Percentiles rank a stretch among this genome's conserved stretches.
Conservation (phyloP, 1,140 invertebrate species). For the Latrodectus geometricus region DNA sequence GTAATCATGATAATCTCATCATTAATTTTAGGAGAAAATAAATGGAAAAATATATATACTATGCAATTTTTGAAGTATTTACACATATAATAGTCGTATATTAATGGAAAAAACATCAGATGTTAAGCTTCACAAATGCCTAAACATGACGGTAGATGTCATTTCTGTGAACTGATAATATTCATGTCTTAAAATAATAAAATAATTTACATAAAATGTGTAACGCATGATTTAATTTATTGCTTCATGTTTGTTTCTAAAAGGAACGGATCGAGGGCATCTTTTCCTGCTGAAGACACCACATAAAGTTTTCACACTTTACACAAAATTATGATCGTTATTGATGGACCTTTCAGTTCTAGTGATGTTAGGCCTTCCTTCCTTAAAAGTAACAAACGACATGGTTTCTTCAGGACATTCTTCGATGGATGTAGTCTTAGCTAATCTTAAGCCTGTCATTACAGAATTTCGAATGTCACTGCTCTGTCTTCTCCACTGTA, state of each 20-base stretch:
- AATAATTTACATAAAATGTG: too few species aligned
- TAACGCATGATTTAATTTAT: too few species aligned
- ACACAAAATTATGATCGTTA: conserved; percentile 44
- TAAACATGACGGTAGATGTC: too few species aligned
- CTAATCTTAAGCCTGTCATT: conserved; percentile 27
- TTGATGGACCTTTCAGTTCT: not conserved
- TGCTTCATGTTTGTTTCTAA: not conserved
- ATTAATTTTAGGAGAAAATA: too few species aligned
- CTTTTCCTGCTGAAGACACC: not conserved
- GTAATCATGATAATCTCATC: too few species aligned
- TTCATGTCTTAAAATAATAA: too few species aligned
- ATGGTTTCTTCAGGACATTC: conserved; percentile 11
- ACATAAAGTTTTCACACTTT: not conserved
- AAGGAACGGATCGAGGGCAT: not conserved
- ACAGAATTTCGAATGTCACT: conserved; percentile 38
- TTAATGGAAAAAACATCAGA: too few species aligned
- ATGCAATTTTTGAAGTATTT: too few species aligned
- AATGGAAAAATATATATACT: too few species aligned
- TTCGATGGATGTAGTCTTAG: not conserved
- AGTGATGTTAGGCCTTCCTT: conserved; percentile 7
- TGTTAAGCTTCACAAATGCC: too few species aligned
- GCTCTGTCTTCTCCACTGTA: conserved; percentile 28
- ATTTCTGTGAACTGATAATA: too few species aligned
- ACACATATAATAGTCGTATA: too few species aligned
- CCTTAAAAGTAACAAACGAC: conserved; percentile 51